Evolutionary conservation across 2,797 vertebrate genomes (phyloP).

Genomic region (Chelmon rostratus): DNA sequence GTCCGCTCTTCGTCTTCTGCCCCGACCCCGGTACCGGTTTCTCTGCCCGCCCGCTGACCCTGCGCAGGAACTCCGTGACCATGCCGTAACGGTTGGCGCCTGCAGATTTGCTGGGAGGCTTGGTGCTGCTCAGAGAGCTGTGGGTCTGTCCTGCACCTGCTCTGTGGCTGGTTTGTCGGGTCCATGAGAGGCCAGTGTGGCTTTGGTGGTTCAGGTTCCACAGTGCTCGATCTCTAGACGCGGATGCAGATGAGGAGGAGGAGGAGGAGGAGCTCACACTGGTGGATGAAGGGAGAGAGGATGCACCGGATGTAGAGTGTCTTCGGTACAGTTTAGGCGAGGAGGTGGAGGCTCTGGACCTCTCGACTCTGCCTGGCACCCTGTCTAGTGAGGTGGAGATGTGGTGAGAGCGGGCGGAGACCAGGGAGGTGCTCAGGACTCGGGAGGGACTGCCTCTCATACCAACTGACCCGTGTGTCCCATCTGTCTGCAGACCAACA

Average conservation of each 20-base stretch:
- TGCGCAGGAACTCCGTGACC: slow-evolving; percentile 96
- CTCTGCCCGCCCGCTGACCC: slow-evolving; percentile 91
- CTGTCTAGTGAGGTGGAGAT: slow-evolving; percentile 93
- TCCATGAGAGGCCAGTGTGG: slow-evolving; percentile 87
- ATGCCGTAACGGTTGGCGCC: slow-evolving; percentile 89
- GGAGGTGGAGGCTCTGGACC: slow-evolving; percentile 86
- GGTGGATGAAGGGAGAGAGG: slow-evolving; percentile 62
- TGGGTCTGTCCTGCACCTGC: slow-evolving; percentile 78
- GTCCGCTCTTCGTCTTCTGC: slow-evolving; percentile 76
- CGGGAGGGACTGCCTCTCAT: slow-evolving; percentile 90
- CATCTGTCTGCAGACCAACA: slow-evolving; percentile 84
- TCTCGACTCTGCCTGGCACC: slow-evolving; percentile 86
- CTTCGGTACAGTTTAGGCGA: slow-evolving; percentile 93
- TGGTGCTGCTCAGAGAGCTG: slow-evolving; percentile 63
- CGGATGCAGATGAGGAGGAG: slow-evolving; percentile 53
- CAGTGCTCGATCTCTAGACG: slow-evolving; percentile 87
- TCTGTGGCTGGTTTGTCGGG: slow-evolving; percentile 87
- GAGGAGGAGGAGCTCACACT: slow-evolving; percentile 60
- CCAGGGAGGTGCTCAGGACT: slow-evolving; percentile 87
- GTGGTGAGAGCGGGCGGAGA: slow-evolving; percentile 88
- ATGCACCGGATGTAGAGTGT: slow-evolving; percentile 81
- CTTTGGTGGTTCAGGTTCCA: slow-evolving; percentile 91
- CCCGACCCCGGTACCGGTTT: slow-evolving; percentile 64
- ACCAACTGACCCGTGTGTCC: slow-evolving; percentile 25
- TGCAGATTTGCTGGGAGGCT: slow-evolving; percentile 83